These are phyloP conservation scores for Pituophis catenifer DNA, from an alignment of 2,113 vertebrate species.

Conservation along the genomic window DNA sequence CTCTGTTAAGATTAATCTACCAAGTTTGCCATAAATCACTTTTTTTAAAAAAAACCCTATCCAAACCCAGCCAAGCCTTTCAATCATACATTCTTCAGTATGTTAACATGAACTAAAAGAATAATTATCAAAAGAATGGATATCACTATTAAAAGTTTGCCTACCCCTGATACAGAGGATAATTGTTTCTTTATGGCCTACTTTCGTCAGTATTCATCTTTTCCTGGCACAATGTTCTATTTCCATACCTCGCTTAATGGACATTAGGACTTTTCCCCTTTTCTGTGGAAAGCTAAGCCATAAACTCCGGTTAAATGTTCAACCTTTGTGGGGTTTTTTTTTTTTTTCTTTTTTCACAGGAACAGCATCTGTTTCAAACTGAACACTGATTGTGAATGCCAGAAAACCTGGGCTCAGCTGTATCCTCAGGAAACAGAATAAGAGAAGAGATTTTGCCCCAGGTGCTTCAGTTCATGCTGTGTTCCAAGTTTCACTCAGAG, in stretches of 20 bases:
- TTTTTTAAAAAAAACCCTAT: neutral
- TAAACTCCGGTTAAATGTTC: constrained; percentile 53
- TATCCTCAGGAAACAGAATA: constrained; percentile 63
- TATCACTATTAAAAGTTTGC: neutral
- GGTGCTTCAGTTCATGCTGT: constrained; percentile 52
- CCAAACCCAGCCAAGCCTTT: neutral
- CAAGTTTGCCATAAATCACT: neutral
- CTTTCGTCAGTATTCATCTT: constrained; percentile 43
- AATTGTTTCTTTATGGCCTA: constrained; percentile 21
- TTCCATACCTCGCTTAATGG: constrained; percentile 49
- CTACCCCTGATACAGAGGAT: neutral
- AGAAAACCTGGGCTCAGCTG: constrained; percentile 64
- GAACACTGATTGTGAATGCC: constrained; percentile 56
- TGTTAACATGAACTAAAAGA: neutral
- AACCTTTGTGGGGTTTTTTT: constrained; percentile 37
- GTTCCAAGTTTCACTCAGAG: constrained; percentile 30
- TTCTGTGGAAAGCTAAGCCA: constrained; percentile 59
- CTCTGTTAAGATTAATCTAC: neutral
- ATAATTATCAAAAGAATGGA: neutral
- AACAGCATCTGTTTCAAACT: constrained; percentile 66
- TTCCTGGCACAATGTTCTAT: constrained; percentile 39
- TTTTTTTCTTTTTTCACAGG: constrained; percentile 35
- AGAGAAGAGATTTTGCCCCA: constrained; percentile 64
- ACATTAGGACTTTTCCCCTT: constrained; percentile 61
- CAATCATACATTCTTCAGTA: neutral